phyloP scores from a whole-genome alignment of 2,113 vertebrate genomes.

The Heptranchias perlo region DNA sequence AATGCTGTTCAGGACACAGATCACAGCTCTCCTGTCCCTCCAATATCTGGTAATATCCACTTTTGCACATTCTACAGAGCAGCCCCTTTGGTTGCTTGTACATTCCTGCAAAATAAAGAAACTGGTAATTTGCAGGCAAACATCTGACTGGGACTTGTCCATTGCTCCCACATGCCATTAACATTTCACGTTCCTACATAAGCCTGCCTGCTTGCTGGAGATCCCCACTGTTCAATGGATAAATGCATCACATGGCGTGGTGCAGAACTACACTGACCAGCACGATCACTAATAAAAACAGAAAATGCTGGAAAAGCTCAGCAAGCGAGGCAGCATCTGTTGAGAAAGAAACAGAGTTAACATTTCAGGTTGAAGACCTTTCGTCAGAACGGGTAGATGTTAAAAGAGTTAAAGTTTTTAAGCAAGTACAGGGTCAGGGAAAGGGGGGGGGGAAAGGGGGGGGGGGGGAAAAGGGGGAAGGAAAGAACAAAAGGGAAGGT shows the following conservation, averaged over 20 bases:
- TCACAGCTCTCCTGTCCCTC: conserved; percentile 68
- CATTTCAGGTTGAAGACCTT: too few species aligned
- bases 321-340: too few species aligned
- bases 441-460: too few species aligned
- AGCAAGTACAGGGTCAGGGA: too few species aligned
- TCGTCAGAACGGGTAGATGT: too few species aligned
- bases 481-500: too few species aligned
- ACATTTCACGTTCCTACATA: not conserved
- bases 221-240: not conserved
- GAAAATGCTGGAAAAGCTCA: too few species aligned
- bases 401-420: too few species aligned
- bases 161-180: too few species aligned
- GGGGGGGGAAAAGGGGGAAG: too few species aligned
- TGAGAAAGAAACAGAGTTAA: too few species aligned
- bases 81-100: conserved; percentile 59
- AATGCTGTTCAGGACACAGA: conserved; percentile 72
- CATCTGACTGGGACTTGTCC: not conserved
- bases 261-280: not conserved
- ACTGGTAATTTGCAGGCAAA: not conserved
- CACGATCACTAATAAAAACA: not conserved
- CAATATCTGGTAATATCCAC: conserved; percentile 67
- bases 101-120: conserved; percentile 57
- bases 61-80: conserved; percentile 64
- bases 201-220: not conserved
- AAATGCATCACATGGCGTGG: not conserved